Percentiles rank a stretch among this genome's conserved stretches.
phyloP scores from a whole-genome alignment of 2,113 vertebrate genomes.

The Hippocampus comes region DNA sequence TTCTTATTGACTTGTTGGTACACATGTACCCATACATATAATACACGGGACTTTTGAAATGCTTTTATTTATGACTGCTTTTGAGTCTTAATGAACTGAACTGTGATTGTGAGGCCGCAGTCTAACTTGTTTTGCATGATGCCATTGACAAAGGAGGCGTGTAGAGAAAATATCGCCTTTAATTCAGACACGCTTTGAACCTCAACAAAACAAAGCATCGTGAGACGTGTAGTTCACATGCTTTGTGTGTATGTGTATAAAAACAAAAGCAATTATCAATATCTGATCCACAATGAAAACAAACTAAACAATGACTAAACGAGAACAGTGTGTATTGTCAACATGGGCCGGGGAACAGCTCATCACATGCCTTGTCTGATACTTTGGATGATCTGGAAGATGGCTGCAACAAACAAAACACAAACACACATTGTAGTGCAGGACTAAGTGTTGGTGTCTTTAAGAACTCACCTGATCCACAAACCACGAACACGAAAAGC shows the following conservation, averaged over 20 bases:
- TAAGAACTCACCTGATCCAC: conserved; percentile 70
- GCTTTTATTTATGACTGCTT: conserved; percentile 62
- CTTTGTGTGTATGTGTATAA: conserved; percentile 4
- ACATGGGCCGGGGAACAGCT: conserved; percentile 19
- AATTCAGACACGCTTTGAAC: conserved; percentile 51
- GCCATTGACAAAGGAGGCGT: neutral
- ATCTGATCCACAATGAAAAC: conserved; percentile 25
- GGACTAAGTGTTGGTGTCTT: neutral
- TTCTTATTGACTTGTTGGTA: conserved; percentile 15
- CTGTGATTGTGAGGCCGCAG: neutral
- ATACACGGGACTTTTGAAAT: conserved; percentile 38
- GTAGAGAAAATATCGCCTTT: conserved; percentile 62
- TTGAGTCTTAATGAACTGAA: conserved; percentile 10
- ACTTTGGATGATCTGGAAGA: conserved; percentile 82
- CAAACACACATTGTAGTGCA: neutral
- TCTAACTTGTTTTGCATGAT: neutral
- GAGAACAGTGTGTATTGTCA: conserved; percentile 6
- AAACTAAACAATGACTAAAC: conserved; percentile 15
- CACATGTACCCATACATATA: conserved; percentile 14
- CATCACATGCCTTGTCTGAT: conserved; percentile 77
- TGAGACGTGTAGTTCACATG: neutral
- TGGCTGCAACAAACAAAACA: conserved; percentile 62
- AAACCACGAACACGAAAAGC: conserved; percentile 76
- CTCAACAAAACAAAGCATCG: conserved; percentile 8
- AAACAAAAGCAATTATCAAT: conserved; percentile 27